These are phyloP conservation scores for Drosophila macrospina DNA, from an alignment of 2,888 invertebrate species.

Conservation along the genomic window DNA sequence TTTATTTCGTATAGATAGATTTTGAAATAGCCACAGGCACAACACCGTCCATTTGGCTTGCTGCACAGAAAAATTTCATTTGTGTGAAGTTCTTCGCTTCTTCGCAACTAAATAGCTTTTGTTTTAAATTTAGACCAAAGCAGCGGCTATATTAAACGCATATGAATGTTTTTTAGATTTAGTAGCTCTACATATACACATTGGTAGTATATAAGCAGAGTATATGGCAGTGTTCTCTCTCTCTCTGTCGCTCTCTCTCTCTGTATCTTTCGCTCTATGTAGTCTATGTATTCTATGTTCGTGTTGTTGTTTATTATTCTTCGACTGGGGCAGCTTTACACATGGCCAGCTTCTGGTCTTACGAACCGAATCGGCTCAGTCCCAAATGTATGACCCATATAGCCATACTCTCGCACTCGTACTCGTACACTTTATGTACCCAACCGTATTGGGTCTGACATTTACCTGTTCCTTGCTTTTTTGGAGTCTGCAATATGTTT, in stretches of 20 bases:
- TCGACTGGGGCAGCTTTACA: slow-evolving; percentile 26
- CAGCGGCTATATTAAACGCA: slow-evolving; percentile 80
- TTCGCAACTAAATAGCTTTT: slow-evolving; percentile 82
- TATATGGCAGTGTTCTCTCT: slow-evolving; percentile 13
- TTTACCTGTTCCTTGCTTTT: slow-evolving; percentile 40
- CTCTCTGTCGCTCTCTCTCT: not conserved
- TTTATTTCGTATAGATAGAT: slow-evolving; percentile 27
- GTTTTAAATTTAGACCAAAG: slow-evolving; percentile 83
- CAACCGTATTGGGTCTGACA: slow-evolving; percentile 28
- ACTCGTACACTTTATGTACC: slow-evolving; percentile 5
- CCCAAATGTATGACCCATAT: slow-evolving; percentile 55
- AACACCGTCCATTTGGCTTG: slow-evolving; percentile 32
- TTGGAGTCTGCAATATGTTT: slow-evolving; percentile 67
- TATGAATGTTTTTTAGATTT: slow-evolving; percentile 81
- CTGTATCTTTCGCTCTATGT: slow-evolving; percentile 3
- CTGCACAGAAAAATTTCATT: slow-evolving; percentile 55
- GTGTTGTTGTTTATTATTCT: slow-evolving; percentile 37
- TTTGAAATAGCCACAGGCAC: slow-evolving; percentile 63
- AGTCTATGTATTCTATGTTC: not conserved
- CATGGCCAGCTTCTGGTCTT: slow-evolving; percentile 33
- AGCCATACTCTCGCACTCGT: slow-evolving; percentile 1
- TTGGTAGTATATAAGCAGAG: slow-evolving; percentile 27
- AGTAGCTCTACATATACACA: slow-evolving; percentile 49
- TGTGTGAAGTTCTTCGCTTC: slow-evolving; percentile 82
- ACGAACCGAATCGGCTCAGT: slow-evolving; percentile 10